A percentile compares a stretch with the other conserved stretches of the same genome.
phyloP scores from a whole-genome alignment of 1,140 invertebrate species.

The Dryas iulia region DNA sequence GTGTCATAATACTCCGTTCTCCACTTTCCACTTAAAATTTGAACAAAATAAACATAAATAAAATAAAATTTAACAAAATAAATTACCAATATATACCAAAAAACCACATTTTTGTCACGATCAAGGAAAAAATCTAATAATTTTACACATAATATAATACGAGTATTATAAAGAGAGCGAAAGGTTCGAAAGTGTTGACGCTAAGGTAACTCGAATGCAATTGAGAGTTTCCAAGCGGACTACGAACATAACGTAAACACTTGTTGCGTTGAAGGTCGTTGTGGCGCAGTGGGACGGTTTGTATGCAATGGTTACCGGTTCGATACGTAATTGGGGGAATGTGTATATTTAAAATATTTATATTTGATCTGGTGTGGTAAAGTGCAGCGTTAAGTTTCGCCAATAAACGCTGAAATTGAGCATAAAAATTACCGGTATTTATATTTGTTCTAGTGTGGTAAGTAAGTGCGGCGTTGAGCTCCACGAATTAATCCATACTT shows the following conservation, averaged over 20 bases:
- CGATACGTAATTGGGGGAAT: background rate
- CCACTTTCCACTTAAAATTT: no score
- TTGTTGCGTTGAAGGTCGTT: constrained; percentile 32
- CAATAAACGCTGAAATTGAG: no score
- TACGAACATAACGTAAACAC: constrained; percentile 54
- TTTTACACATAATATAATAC: background rate
- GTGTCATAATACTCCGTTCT: no score
- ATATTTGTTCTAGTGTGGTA: no score
- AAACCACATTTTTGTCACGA: background rate
- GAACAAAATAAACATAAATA: no score
- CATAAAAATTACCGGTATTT: no score
- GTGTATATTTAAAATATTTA: no score
- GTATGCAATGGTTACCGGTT: background rate
- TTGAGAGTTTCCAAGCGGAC: constrained; percentile 46
- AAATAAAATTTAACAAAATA: no score
- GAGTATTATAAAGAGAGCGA: constrained; percentile 53
- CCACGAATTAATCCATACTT: no score
- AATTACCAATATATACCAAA: background rate
- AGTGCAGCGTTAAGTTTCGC: background rate
- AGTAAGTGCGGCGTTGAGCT: no score
- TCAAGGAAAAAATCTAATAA: background rate
- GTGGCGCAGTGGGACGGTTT: background rate
- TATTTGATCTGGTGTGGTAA: background rate
- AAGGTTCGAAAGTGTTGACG: constrained; percentile 69
- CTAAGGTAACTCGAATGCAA: constrained; percentile 47